A percentile compares a stretch with the other conserved stretches of the same genome.
phyloP scores from a whole-genome alignment of 2,888 invertebrate species.

The Heliconius ethilla region DNA sequence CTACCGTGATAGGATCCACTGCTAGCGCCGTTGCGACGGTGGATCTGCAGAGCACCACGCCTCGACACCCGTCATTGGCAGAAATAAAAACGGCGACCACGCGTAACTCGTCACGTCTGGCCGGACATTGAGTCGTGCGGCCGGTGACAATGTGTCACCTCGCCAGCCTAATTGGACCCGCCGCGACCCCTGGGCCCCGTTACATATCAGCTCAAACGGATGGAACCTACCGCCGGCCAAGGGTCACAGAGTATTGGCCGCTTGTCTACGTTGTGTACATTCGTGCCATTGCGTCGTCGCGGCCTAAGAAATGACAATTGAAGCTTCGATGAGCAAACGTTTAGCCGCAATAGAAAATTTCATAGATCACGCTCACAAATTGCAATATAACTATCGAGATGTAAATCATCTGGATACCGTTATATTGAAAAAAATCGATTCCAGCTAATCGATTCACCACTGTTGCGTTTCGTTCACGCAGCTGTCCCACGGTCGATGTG shows the following conservation, averaged over 20 bases:
- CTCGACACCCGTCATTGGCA: slow-evolving; percentile 82
- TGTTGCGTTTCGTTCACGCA: slow-evolving; percentile 75
- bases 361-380: slow-evolving; percentile 79
- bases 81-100: slow-evolving; percentile 81
- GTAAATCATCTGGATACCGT: slow-evolving; percentile 78
- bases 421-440: slow-evolving; percentile 79
- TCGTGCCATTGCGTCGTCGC: slow-evolving; percentile 74
- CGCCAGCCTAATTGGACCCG: slow-evolving; percentile 57
- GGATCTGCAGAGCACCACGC: slow-evolving; percentile 73
- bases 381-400: slow-evolving; percentile 76
- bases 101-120: slow-evolving; percentile 81
- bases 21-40: slow-evolving; percentile 48
- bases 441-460: slow-evolving; percentile 74
- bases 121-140: slow-evolving; percentile 79
- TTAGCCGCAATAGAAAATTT: slow-evolving; percentile 77
- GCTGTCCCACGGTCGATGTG: slow-evolving; percentile 71
- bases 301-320: slow-evolving; percentile 79
- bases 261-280: slow-evolving; percentile 55
- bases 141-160: slow-evolving; percentile 78
- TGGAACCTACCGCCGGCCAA: slow-evolving; percentile 47
- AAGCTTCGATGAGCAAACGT: slow-evolving; percentile 77
- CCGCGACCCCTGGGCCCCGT: slow-evolving; percentile 50
- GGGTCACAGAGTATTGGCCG: slow-evolving; percentile 61
- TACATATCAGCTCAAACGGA: slow-evolving; percentile 41
- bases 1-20: slow-evolving; percentile 56